phyloP scores from a whole-genome alignment of 2,888 invertebrate genomes.

The Ditula angustiorana region DNA sequence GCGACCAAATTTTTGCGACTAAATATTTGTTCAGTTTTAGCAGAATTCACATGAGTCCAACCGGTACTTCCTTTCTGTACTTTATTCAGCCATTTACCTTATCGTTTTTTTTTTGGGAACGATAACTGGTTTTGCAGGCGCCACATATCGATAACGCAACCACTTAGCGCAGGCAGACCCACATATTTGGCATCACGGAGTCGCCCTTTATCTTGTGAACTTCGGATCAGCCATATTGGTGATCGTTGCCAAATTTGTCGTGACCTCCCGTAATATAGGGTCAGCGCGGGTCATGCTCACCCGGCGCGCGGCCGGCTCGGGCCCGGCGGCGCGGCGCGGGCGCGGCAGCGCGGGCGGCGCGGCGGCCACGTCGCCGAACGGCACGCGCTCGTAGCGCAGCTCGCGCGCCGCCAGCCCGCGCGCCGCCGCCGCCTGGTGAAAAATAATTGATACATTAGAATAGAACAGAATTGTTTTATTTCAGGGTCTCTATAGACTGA shows the following conservation, averaged over 20 bases:
- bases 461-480: not conserved
- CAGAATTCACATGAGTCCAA: too few relatives aligned
- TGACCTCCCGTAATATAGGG: too few relatives aligned
- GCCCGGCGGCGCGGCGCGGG: conserved; percentile 76
- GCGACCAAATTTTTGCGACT: too few relatives aligned
- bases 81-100: too few relatives aligned
- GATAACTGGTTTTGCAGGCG: too few relatives aligned
- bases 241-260: not conserved
- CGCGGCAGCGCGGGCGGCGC: conserved; percentile 88
- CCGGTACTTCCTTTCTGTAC: too few relatives aligned
- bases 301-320: conserved; percentile 29
- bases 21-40: too few relatives aligned
- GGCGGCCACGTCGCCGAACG: conserved; percentile 91
- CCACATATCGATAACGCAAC: too few relatives aligned
- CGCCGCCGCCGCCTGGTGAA: conserved; percentile 4
- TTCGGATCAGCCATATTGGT: conserved; percentile 6
- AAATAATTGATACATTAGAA: not conserved
- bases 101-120: too few relatives aligned
- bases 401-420: conserved; percentile 16
- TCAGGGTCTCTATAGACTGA: not conserved
- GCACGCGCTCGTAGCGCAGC: conserved; percentile 84
- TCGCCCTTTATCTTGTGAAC: too few relatives aligned
- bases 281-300: conserved; percentile 23
- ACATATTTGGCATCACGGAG: too few relatives aligned
- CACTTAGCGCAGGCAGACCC: too few relatives aligned